Base-by-base conservation (phyloP, 2,113 vertebrate species). In the Anas platyrhynchos region DNA sequence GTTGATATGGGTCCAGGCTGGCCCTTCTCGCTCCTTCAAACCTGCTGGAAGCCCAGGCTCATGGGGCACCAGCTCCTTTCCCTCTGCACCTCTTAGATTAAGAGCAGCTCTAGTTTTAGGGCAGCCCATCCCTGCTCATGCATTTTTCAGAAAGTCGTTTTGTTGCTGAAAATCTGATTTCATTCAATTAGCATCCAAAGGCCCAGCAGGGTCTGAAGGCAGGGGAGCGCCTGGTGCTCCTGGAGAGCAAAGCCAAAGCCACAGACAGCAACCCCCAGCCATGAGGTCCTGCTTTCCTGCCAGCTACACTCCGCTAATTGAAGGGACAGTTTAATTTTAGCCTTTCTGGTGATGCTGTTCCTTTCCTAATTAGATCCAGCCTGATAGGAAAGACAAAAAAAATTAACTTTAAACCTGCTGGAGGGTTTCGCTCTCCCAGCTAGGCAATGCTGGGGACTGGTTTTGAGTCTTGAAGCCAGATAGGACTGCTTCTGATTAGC, bases 251-350 rank as follows among this genome's bases (percentile, higher is more conserved):
- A 69, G 32, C 12, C n/a, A n/a, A 89, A 86, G 77, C 26, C 23
- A 3, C 11, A 59, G 32, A 29, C 61, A 69, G 46, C 50, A 52
- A 69, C 41, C 7, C 41, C 44, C 23, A 43, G 54, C 54, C 54
- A 29, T 41, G n/a, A 68, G 86, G 65, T 65, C 38, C 69, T 0
- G 3, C 38, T 72, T 66, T 69, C 65, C 88, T 91, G 79, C 63
- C 78, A 56, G 68, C 5, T 9, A 2, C 4, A 5, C 5, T 59
- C 48, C 11, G 7, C 36, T 68, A 61, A 36, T 55, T 73, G 82
- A 81, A 76, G 78, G 48, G 54, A 77, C 76, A 68, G 65, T 50
- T 91, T 89, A 32, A 73, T 91, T 94, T 83, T 44, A 77, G 73
- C 50, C 38, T 83, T 83, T 80, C 65, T 89, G 34, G 21, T 15